phyloP scores from a whole-genome alignment of 2,888 invertebrate species.

The Eudemis profundana region DNA sequence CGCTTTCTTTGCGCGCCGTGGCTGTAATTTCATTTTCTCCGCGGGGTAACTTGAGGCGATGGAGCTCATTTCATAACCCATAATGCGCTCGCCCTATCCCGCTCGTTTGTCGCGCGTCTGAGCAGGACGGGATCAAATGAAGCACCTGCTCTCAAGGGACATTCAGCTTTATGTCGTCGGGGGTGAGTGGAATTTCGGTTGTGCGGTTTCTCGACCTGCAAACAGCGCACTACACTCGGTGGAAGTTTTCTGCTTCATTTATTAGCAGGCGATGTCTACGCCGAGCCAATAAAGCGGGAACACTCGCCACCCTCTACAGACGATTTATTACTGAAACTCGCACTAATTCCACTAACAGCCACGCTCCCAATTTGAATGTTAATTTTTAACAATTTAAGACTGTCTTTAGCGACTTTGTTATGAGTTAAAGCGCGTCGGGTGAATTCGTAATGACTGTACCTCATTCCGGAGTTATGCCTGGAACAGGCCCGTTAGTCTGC shows the following conservation, averaged over 20 bases:
- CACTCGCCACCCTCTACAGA: slow-evolving; percentile 76
- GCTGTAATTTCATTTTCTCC: slow-evolving; percentile 81
- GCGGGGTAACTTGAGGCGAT: slow-evolving; percentile 75
- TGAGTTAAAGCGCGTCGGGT: slow-evolving; percentile 66
- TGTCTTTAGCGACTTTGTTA: slow-evolving; percentile 74
- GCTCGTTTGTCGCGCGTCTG: slow-evolving; percentile 53
- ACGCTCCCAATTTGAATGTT: slow-evolving; percentile 81
- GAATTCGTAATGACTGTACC: slow-evolving; percentile 65
- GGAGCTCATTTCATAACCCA: slow-evolving; percentile 82
- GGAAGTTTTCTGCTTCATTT: slow-evolving; percentile 84
- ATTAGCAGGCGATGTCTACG: slow-evolving; percentile 79
- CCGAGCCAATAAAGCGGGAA: slow-evolving; percentile 76
- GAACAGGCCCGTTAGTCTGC: slow-evolving; percentile 60
- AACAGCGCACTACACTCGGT: slow-evolving; percentile 72
- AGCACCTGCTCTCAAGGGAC: slow-evolving; percentile 63
- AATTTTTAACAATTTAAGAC: slow-evolving; percentile 83
- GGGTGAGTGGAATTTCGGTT: slow-evolving; percentile 66
- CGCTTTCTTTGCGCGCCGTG: slow-evolving; percentile 75
- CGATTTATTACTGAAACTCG: slow-evolving; percentile 80
- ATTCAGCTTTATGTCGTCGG: slow-evolving; percentile 65
- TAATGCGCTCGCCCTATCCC: slow-evolving; percentile 70
- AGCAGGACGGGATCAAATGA: slow-evolving; percentile 60
- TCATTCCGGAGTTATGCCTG: slow-evolving; percentile 64
- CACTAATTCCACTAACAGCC: slow-evolving; percentile 82
- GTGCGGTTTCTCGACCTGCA: slow-evolving; percentile 71